Evolutionary conservation across 2,797 vertebrate genomes (phyloP).

Genomic region (Sylvilagus floridanus): DNA sequence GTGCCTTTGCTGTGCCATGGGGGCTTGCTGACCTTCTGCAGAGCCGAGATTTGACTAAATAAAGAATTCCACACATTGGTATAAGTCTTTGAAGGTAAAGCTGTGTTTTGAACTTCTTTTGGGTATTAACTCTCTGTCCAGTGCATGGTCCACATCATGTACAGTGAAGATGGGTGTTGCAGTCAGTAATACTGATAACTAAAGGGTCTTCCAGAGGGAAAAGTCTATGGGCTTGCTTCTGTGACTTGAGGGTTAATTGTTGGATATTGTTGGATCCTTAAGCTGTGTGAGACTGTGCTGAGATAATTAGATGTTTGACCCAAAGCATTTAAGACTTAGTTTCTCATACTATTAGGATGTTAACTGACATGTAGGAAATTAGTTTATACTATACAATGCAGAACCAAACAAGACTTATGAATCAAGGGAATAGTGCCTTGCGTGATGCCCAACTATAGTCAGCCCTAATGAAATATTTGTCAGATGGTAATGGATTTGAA

Average conservation of each 20-base stretch:
- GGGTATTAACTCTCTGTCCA: background rate
- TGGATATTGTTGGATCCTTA: background rate
- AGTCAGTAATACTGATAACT: background rate
- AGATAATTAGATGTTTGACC: background rate
- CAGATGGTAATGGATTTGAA: constrained; percentile 41
- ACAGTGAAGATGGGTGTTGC: background rate
- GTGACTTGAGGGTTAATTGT: constrained; percentile 24
- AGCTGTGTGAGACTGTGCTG: background rate
- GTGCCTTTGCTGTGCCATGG: background rate
- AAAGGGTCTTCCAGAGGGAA: background rate
- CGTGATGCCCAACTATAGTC: background rate
- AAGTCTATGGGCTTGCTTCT: background rate
- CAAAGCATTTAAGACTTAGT: background rate
- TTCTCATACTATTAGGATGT: background rate
- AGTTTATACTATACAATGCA: background rate
- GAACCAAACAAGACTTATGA: background rate
- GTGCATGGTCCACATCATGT: background rate
- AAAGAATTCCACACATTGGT: background rate
- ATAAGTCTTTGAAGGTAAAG: background rate
- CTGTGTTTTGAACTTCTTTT: background rate
- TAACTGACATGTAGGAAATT: constrained; percentile 42
- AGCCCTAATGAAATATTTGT: background rate
- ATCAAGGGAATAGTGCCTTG: background rate
- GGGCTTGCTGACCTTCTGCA: background rate
- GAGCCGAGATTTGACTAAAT: background rate